Conservation (phyloP, 2,888 invertebrate genomes). For the Cremastobaeus sp. region DNA sequence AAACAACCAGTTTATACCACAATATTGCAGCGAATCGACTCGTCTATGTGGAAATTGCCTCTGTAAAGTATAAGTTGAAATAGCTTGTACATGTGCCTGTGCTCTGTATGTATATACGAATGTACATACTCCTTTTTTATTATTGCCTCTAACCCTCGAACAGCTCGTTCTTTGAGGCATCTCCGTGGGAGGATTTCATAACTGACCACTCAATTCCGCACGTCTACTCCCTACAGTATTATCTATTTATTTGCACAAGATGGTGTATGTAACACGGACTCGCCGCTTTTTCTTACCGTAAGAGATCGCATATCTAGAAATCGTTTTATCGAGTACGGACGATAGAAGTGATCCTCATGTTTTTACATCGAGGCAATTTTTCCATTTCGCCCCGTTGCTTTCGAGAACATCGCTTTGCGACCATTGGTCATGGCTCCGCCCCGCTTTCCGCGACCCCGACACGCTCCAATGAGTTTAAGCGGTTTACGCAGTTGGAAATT, state of each 20-base stretch:
- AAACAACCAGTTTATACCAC: too few species aligned
- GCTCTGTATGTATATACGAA: conserved; percentile 67
- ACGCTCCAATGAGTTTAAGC: conserved; percentile 45
- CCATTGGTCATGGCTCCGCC: conserved; percentile 57
- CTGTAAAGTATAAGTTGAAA: conserved; percentile 65
- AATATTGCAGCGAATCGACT: conserved; percentile 75
- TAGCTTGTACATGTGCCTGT: conserved; percentile 59
- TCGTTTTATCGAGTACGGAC: conserved; percentile 76
- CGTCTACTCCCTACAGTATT: conserved; percentile 42
- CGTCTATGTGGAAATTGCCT: conserved; percentile 78
- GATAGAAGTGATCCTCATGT: conserved; percentile 76
- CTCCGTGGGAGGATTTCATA: conserved; percentile 70
- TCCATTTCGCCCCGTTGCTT: conserved; percentile 76
- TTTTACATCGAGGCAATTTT: conserved; percentile 79
- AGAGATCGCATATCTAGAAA: conserved; percentile 66
- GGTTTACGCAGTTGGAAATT: conserved; percentile 68
- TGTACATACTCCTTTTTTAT: conserved; percentile 29
- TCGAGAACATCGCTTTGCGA: conserved; percentile 69
- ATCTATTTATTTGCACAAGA: conserved; percentile 58
- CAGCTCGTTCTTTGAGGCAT: conserved; percentile 64
- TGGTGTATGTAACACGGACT: conserved; percentile 29
- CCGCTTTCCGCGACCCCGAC: conserved; percentile 33
- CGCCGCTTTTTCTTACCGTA: conserved; percentile 35
- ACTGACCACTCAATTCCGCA: conserved; percentile 75
- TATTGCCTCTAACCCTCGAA: conserved; percentile 60